These are phyloP conservation scores for Meriones unguiculatus DNA, from an alignment of 2,113 vertebrate species.

Conservation along the genomic window DNA sequence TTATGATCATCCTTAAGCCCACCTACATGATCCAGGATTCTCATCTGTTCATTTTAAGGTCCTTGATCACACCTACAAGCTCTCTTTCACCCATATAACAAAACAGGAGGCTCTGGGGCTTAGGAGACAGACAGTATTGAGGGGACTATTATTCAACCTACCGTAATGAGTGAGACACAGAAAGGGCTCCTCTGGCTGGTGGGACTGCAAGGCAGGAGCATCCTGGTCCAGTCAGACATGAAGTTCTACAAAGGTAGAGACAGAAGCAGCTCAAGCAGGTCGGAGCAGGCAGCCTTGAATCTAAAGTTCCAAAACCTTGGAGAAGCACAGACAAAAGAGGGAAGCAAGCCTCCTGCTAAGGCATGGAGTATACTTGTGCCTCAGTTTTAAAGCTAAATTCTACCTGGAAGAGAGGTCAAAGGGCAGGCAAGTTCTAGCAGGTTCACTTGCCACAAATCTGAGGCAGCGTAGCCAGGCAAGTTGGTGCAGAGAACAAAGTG, in stretches of 20 bases:
- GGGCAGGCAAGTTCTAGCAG: conserved; percentile 43
- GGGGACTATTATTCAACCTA: neutral
- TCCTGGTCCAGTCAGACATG: neutral
- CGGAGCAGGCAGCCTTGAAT: neutral
- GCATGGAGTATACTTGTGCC: neutral
- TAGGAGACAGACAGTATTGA: neutral
- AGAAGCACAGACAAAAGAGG: neutral
- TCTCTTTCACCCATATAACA: neutral
- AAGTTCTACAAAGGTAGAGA: neutral
- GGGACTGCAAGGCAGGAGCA: neutral
- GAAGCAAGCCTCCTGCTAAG: neutral
- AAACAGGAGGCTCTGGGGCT: neutral
- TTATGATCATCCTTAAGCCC: neutral
- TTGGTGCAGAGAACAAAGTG: conserved; percentile 10
- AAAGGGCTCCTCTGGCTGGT: neutral
- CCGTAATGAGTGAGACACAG: neutral
- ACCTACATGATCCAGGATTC: neutral
- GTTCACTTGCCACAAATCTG: neutral
- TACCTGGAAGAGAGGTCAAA: neutral
- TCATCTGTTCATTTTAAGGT: neutral
- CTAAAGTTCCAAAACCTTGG: neutral
- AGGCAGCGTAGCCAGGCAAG: neutral
- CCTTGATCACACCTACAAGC: neutral
- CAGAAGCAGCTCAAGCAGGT: neutral
- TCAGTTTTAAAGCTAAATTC: conserved; percentile 1